Percentiles rank a stretch among this genome's conserved stretches.
Conservation (phyloP, 2,797 vertebrate genomes). For the Spondyliosoma cantharus region DNA sequence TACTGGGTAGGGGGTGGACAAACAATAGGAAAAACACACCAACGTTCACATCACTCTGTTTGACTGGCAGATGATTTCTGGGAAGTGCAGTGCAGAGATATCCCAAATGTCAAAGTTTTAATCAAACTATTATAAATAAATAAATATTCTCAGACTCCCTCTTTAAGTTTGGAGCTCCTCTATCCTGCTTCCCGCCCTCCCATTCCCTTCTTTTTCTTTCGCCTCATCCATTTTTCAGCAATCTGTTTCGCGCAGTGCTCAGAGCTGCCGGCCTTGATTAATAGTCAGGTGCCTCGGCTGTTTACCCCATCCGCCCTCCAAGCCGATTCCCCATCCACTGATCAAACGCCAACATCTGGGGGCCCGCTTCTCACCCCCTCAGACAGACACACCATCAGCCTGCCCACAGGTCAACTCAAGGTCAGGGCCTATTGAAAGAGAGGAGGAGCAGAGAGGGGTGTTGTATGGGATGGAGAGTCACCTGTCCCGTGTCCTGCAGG, state of each 20-base stretch:
- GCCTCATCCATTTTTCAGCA: conserved; percentile 85
- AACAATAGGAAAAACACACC: not conserved
- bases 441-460: conserved; percentile 33
- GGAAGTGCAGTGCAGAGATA: not conserved
- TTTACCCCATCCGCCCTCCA: conserved; percentile 66
- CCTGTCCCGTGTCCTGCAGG: conserved; percentile 68
- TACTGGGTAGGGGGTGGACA: conserved; percentile 15
- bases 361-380: conserved; percentile 39
- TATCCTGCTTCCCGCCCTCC: conserved; percentile 2
- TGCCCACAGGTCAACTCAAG: conserved; percentile 61
- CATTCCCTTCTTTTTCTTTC: not conserved
- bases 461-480: conserved; percentile 54
- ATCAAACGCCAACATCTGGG: conserved; percentile 70
- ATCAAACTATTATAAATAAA: conserved; percentile 17
- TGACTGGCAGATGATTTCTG: conserved; percentile 16
- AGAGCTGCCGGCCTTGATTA: conserved; percentile 77
- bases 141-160: conserved; percentile 12
- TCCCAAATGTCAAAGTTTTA: conserved; percentile 14
- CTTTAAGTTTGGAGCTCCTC: conserved; percentile 17
- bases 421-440: conserved; percentile 62
- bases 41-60: conserved; percentile 1
- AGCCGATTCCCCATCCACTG: conserved; percentile 50
- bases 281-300: conserved; percentile 75
- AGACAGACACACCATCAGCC: conserved; percentile 55
- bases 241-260: conserved; percentile 71